Evolutionary conservation across 2,888 invertebrate species (phyloP), one percentile per base, ranked within the genome.

Genomic region (Pammene fasciana): DNA sequence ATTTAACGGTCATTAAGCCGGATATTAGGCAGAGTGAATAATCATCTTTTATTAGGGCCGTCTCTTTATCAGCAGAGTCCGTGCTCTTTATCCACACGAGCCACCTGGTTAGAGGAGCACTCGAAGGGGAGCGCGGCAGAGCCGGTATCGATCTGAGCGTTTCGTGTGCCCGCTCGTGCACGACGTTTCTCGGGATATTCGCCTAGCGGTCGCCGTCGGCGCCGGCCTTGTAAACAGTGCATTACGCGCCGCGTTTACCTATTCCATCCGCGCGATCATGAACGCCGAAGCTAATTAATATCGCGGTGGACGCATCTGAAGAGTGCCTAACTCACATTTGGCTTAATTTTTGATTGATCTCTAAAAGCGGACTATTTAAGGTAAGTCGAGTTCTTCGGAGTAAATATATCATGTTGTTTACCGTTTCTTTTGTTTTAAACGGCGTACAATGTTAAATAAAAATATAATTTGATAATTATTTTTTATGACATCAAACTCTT

Each of bases 141-240:
- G 76, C 76, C 82, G 81, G 85, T 91, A 92, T 91, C 89, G 91
- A 91, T 91, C 90, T 86, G 85, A 86, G 79, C 82, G 81, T 83
- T 86, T 85, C 82, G 87, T 84, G 84, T 83, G 85, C 82, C 82
- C 86, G 88, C 81, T 88, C 85, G 89, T 83, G 88, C 86, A 84
- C 88, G 82, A 82, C 89, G 85, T 82, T 86, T 87, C 88, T 86
- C 89, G 88, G 86, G 87, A 91, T 90, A 90, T 86, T 90, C 88
- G 87, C 78, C 84, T 84, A 87, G 85, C 86, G 86, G 84, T 90
- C 87, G 90, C 86, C 89, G 90, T 88, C 86, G 87, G 92, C 90
- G 89, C 91, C 90, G 90, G 89, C 88, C 88, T 86, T 89, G 86
- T 86, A 85, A 83, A 83, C 86, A 86, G 88, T 90, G 70, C 65